phyloP scores from a whole-genome alignment of 2,888 invertebrate species.

The Hedya salicella region DNA sequence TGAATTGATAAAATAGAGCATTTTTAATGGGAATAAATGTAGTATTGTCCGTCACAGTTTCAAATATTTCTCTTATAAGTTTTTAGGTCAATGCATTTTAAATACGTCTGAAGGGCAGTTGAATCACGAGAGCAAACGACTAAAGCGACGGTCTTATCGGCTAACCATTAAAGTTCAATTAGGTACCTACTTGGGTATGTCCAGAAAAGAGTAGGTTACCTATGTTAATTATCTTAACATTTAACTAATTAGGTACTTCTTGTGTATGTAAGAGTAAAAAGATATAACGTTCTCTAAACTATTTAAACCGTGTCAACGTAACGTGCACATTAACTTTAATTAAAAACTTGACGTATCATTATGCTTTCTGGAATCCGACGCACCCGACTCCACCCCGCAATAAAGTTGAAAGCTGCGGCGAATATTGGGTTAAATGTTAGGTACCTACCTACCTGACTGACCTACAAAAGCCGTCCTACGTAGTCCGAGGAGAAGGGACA shows the following conservation, averaged over 20 bases:
- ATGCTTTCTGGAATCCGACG: not conserved
- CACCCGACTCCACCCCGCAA: conserved; percentile 29
- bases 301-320: conserved; percentile 24
- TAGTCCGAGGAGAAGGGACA: too few species aligned
- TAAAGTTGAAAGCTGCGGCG: conserved; percentile 22
- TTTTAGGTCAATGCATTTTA: too few species aligned
- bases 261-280: conserved; percentile 1
- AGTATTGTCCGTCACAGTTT: too few species aligned
- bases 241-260: conserved; percentile 31
- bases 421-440: not conserved
- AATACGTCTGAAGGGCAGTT: too few species aligned
- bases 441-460: conserved; percentile 10
- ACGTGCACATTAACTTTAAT: conserved; percentile 19
- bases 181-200: not conserved
- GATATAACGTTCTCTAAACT: conserved; percentile 12
- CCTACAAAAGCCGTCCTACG: conserved; percentile 11
- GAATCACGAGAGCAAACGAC: too few species aligned
- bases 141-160: too few species aligned
- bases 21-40: too few species aligned
- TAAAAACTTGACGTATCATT: not conserved
- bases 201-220: not conserved
- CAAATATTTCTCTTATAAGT: too few species aligned
- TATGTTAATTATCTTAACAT: conserved; percentile 29
- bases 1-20: too few species aligned
- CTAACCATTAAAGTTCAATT: not conserved